These are phyloP conservation scores for Scaptodrosophila lebanonensis DNA, from an alignment of 1,140 invertebrate species.

Conservation along the genomic window DNA sequence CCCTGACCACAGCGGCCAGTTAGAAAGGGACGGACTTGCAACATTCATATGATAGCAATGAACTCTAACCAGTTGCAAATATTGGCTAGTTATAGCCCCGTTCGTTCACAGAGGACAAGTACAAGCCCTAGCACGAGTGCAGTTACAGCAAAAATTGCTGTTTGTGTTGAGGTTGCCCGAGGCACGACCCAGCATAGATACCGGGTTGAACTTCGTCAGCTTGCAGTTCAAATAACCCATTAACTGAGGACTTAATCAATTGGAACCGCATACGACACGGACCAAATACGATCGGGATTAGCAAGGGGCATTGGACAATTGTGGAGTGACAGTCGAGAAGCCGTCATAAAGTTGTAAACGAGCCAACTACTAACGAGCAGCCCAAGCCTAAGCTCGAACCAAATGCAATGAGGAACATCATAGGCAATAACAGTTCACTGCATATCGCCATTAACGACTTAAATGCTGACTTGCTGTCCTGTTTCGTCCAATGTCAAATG, in stretches of 20 bases:
- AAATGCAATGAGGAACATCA: too few relatives aligned
- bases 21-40: neutral
- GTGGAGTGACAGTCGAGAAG: too few relatives aligned
- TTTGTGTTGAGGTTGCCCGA: constrained; percentile 39
- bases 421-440: too few relatives aligned
- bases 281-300: too few relatives aligned
- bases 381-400: too few relatives aligned
- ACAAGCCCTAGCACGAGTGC: constrained; percentile 48
- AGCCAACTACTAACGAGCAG: too few relatives aligned
- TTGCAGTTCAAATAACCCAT: constrained; percentile 69
- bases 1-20: constrained; percentile 16
- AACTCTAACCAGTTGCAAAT: constrained; percentile 73
- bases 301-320: constrained; percentile 5
- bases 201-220: constrained; percentile 5
- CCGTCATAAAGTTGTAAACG: too few relatives aligned
- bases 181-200: constrained; percentile 11
- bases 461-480: too few relatives aligned
- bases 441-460: too few relatives aligned
- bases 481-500: too few relatives aligned
- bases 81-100: too few relatives aligned
- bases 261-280: constrained; percentile 49
- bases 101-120: constrained; percentile 52
- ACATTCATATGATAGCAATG: constrained; percentile 55
- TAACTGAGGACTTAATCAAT: constrained; percentile 75
- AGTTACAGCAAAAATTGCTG: constrained; percentile 73